phyloP scores from a whole-genome alignment of 1,140 invertebrate genomes.

The Drosophila lacteicornis region DNA sequence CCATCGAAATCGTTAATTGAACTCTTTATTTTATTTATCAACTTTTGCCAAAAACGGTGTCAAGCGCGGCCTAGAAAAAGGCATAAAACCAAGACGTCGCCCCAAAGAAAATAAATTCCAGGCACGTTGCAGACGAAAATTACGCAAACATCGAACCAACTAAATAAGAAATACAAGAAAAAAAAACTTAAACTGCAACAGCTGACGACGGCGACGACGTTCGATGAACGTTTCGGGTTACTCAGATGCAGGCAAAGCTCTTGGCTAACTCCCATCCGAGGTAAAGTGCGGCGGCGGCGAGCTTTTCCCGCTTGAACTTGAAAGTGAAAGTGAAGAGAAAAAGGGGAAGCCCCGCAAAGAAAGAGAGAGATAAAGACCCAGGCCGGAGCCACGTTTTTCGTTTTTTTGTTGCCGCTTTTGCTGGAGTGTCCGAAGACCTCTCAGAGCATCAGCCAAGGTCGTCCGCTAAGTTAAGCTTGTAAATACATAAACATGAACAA shows the following conservation, averaged over 20 bases:
- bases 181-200: conserved; percentile 35
- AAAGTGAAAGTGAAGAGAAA: conserved; percentile 77
- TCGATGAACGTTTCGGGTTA: conserved; percentile 68
- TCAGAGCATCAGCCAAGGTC: conserved; percentile 63
- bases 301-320: conserved; percentile 66
- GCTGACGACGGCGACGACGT: conserved; percentile 58
- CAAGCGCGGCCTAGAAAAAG: conserved; percentile 78
- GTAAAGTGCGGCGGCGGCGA: conserved; percentile 47
- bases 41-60: conserved; percentile 71
- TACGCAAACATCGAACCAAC: conserved; percentile 65
- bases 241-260: conserved; percentile 61
- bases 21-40: conserved; percentile 55
- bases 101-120: conserved; percentile 61
- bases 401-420: conserved; percentile 58
- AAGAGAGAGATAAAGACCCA: conserved; percentile 11
- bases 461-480: conserved; percentile 2
- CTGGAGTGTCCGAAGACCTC: conserved; percentile 68
- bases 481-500: conserved; percentile 11
- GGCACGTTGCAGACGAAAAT: conserved; percentile 76
- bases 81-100: conserved; percentile 34
- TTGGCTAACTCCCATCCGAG: conserved; percentile 26
- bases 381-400: conserved; percentile 4
- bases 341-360: conserved; percentile 8
- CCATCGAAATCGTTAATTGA: conserved; percentile 67
- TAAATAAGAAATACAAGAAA: conserved; percentile 18